Evolutionary conservation across 1,140 invertebrate species (phyloP).

Genomic region (Apis cerana): DNA sequence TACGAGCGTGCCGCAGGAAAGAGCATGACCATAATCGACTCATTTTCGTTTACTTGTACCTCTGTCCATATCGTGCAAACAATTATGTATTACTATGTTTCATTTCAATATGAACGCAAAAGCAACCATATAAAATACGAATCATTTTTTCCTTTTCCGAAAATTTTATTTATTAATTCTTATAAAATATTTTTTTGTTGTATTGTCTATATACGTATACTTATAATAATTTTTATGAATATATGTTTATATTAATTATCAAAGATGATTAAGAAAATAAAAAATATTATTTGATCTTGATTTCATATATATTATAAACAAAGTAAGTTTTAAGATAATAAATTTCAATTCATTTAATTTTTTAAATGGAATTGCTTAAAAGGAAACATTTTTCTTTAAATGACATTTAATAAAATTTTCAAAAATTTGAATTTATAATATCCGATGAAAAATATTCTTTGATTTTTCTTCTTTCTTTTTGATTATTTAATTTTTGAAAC

Average conservation of each 20-base stretch:
- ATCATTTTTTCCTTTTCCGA: no score
- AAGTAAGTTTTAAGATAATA: no score
- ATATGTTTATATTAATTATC: neutral
- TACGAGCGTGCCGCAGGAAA: slow-evolving; percentile 25
- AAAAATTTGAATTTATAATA: no score
- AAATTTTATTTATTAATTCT: neutral
- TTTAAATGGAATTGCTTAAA: no score
- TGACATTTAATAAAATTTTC: no score
- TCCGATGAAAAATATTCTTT: no score
- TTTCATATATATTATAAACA: no score
- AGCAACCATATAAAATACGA: no score
- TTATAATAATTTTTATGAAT: neutral
- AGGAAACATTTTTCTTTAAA: no score
- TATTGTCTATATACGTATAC: neutral
- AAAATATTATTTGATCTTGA: neutral
- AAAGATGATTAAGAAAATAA: neutral
- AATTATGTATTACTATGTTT: neutral
- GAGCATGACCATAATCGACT: slow-evolving; percentile 7
- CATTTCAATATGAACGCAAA: neutral
- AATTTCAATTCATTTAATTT: no score
- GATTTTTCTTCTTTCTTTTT: no score
- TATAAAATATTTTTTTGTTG: neutral
- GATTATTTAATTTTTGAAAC: no score
- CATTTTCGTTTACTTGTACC: neutral
- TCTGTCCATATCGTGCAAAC: neutral